Conservation (phyloP, 2,797 vertebrate genomes). For the Taeniopygia guttata region DNA sequence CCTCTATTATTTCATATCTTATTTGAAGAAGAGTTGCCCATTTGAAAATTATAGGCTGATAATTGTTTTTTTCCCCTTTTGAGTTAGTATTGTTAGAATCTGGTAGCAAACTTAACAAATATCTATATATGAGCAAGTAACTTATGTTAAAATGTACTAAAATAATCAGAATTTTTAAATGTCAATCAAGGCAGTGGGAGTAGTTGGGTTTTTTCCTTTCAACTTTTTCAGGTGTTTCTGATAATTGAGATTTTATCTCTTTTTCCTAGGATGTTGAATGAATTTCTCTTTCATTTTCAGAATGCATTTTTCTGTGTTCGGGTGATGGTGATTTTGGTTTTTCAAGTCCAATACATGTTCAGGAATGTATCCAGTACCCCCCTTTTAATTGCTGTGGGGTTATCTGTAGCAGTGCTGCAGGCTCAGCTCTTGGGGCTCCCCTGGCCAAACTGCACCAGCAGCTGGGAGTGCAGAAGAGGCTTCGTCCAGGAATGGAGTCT, state of each 20-base stretch:
- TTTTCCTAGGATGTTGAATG: neutral
- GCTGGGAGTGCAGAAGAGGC: neutral
- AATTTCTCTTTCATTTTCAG: neutral
- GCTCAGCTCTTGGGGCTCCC: neutral
- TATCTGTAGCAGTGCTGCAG: neutral
- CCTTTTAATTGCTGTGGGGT: neutral
- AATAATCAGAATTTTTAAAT: neutral
- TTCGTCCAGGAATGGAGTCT: neutral
- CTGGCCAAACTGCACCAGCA: neutral
- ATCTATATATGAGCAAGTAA: neutral
- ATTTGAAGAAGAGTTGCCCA: neutral
- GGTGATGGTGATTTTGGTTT: neutral
- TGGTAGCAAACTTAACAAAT: neutral
- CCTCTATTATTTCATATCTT: neutral
- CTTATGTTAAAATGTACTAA: neutral
- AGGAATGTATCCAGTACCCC: neutral
- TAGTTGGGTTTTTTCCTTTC: neutral
- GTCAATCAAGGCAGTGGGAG: neutral
- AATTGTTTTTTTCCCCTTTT: rapidly evolving
- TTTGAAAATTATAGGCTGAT: neutral
- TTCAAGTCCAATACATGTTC: neutral
- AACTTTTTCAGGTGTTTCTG: neutral
- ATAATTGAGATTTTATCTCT: neutral
- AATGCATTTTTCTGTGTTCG: neutral
- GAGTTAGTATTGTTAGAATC: neutral